Evolutionary conservation across 2,797 vertebrate genomes (phyloP), one percentile per base, ranked within the genome.

Genomic region (Coracias cyanogaster): DNA sequence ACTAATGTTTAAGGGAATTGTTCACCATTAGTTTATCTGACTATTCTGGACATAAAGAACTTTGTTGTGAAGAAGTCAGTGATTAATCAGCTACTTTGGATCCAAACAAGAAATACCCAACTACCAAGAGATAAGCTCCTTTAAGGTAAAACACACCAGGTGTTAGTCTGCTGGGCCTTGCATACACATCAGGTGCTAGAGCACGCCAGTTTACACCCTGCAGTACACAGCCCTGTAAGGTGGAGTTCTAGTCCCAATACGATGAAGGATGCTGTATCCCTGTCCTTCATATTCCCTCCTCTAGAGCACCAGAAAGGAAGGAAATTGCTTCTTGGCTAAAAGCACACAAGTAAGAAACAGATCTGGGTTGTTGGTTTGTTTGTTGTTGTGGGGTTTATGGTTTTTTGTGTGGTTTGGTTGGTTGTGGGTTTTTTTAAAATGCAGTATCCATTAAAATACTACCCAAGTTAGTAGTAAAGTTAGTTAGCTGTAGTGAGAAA

Each of bases 261-360:
- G 80, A 74, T 57, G 70, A 67, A 81, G 78, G 52, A 69, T 48
- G 33, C 65, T 61, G 41, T 29, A 70, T 70, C 22, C 60, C 82
- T 51, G 76, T 76, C 64, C 81, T 82, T 70, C 64, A 12, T 20
- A 51, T 11, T 92, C 54, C 92, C 91, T 94, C 89, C 91, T 92
- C 79, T 64, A 10, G 24, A 81, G 69, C 72, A 54, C 21, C 65
- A 81, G 46, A 41, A 90, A 77, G 86, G 89, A 94, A 95, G 86
- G 91, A 95, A 96, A 81, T 19, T 21, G 76, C 43, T 85, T 91
- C 82, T 95, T 92, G 67, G 81, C 86, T 67, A 10, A 7, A 88
- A 84, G 66, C 20, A 55, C 72, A 46, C 52, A 85, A 88, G 41
- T n/a, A 65, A 91, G 79, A 86, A 93, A 86, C 58, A 89, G 83